Percentiles rank a stretch among this genome's conserved stretches.
These are phyloP conservation scores for Pimephales promelas DNA, from an alignment of 2,113 vertebrate species.

Conservation along the genomic window DNA sequence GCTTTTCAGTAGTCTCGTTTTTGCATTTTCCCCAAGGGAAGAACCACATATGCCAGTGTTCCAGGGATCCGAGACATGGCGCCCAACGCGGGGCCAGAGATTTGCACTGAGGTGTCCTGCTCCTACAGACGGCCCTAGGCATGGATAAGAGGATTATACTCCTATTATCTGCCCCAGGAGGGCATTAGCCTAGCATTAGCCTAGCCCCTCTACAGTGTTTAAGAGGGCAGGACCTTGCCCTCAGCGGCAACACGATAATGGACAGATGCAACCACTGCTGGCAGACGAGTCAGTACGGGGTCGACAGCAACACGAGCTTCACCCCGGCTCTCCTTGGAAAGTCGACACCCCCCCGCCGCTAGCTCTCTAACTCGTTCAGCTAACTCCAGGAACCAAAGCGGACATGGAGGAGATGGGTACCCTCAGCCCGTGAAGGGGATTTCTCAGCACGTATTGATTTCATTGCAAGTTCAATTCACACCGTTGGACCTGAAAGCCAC, in stretches of 20 bases:
- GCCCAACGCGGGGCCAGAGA: neutral
- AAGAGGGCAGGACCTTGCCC: conserved; percentile 74
- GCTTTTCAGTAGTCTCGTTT: too few species aligned
- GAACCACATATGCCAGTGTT: neutral
- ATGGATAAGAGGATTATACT: conserved; percentile 79
- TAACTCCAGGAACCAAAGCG: conserved; percentile 33
- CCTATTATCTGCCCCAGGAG: conserved; percentile 72
- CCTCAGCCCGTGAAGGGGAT: neutral
- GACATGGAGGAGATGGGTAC: neutral
- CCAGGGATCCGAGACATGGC: neutral
- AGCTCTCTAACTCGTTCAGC: conserved; percentile 25
- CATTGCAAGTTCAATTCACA: conserved; percentile 13
- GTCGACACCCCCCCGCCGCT: neutral
- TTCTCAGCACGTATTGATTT: conserved; percentile 26
- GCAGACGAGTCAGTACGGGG: neutral
- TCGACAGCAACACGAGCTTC: conserved; percentile 1
- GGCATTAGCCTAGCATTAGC: conserved; percentile 62
- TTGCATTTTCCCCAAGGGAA: too few species aligned
- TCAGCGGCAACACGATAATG: conserved; percentile 50
- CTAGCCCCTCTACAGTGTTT: conserved; percentile 59
- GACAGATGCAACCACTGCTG: neutral
- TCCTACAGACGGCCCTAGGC: conserved; percentile 59
- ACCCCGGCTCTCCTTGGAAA: conserved; percentile 31
- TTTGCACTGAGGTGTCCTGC: neutral
- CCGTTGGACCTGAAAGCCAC: neutral